Base-by-base conservation (phyloP, 2,113 vertebrate genomes). In the Hymenochirus boettgeri region DNA sequence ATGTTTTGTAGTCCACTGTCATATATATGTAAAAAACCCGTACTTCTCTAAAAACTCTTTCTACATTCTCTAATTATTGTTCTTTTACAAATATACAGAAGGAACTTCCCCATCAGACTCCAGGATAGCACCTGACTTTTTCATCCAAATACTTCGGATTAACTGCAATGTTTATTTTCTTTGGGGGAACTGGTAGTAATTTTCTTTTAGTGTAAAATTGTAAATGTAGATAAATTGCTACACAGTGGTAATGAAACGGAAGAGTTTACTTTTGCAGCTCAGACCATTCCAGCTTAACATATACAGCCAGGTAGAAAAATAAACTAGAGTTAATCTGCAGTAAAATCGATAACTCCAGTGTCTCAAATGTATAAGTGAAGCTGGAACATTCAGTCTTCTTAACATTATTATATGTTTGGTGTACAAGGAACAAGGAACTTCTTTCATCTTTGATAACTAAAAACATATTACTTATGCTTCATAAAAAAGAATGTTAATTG, bases 181-280 rank as follows among this genome's bases (percentile, higher is more conserved):
- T 53, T 59, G 56, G 26, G 24, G 53, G 56, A 60, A 60, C 56
- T 69, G 65, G 56, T 69, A 60, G 65, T 69, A 52, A 69, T 69
- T 69, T 60, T 46, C 65, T 25, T 52, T 18, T 53, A 45, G 18
- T 52, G 47, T 52, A 59, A 59, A 59, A 29, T 2, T 47, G 48
- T 31, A 53, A 58, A 51, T 15, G 2, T 27, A 60, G 46, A 69
- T 69, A 45, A 59, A 67, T 69, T 69, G 50, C 56, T 12, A 13
- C 47, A 50, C 26, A 45, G 55, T 29, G 17, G 65, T 39, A 69
- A 69, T 53, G 33, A 69, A 69, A 31, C 23, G 51, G 25, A 52
- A 60, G 24, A 18, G 47, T 58, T 45, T 53, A 53, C 46, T 24
- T 11, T 29, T 53, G 21, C 47, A 24, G 25, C 26, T 69, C 48